phyloP scores from a whole-genome alignment of 2,888 invertebrate species.

The Leptura quadrifasciata region DNA sequence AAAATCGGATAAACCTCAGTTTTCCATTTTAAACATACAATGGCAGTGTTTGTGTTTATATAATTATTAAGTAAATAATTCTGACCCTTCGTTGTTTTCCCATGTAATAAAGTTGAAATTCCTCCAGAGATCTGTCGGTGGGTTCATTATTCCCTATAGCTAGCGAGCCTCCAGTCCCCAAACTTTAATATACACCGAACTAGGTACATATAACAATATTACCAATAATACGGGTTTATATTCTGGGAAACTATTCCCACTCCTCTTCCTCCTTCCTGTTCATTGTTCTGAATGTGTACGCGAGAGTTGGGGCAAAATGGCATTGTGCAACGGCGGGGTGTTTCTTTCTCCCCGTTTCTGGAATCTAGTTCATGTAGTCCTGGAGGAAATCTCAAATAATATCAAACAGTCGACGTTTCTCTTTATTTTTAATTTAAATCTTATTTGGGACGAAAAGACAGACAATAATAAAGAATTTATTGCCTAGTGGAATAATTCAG shows the following conservation, averaged over 20 bases:
- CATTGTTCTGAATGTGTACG: conserved; percentile 13
- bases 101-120: conserved; percentile 23
- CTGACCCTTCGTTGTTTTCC: conserved; percentile 2
- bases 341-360: conserved; percentile 15
- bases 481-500: too few species aligned
- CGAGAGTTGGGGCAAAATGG: conserved; percentile 11
- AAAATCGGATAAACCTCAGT: conserved; percentile 13
- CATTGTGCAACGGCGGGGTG: conserved; percentile 19
- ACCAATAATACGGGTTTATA: conserved; percentile 30
- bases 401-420: background rate
- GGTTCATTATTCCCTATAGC: conserved; percentile 30
- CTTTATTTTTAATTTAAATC: background rate
- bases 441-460: too few species aligned
- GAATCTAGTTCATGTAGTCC: conserved; percentile 23
- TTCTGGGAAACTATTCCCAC: conserved; percentile 34
- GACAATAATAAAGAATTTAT: too few species aligned
- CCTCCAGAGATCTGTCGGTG: conserved; percentile 21
- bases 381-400: background rate
- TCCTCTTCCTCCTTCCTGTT: background rate
- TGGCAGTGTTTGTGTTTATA: conserved; percentile 14
- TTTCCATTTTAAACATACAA: background rate
- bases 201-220: conserved; percentile 29
- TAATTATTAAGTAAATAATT: conserved; percentile 12
- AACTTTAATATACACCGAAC: conserved; percentile 33
- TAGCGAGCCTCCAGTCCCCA: conserved; percentile 12